phyloP scores from a whole-genome alignment of 2,797 vertebrate species.

The Hippocampus kuda region DNA sequence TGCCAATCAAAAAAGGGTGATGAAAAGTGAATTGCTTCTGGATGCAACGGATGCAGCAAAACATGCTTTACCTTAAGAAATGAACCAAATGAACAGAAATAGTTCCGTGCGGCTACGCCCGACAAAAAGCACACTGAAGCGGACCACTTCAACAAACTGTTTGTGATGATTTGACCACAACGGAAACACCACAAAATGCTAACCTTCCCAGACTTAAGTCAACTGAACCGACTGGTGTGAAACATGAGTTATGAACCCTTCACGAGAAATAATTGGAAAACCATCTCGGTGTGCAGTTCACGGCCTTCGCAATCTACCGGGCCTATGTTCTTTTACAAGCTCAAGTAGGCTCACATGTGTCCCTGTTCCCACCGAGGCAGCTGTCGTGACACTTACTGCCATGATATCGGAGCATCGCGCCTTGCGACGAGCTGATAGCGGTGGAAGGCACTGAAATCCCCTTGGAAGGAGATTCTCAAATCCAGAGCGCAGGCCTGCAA shows the following conservation, averaged over 20 bases:
- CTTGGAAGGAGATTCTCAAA: slow-evolving; percentile 18
- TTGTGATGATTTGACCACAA: neutral
- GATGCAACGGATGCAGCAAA: too few relatives aligned
- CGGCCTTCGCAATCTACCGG: neutral
- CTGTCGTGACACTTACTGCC: slow-evolving; percentile 19
- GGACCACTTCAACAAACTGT: neutral
- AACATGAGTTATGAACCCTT: neutral
- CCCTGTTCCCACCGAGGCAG: slow-evolving; percentile 13
- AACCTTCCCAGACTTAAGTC: neutral
- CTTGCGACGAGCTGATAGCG: slow-evolving; percentile 21
- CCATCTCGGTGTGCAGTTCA: neutral
- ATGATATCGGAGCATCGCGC: slow-evolving; percentile 15
- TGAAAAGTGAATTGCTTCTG: neutral
- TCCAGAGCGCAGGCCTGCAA: slow-evolving; percentile 34
- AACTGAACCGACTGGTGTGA: neutral
- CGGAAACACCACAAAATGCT: neutral
- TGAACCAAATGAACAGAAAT: neutral
- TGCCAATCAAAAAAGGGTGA: neutral
- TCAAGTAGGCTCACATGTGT: slow-evolving; percentile 7
- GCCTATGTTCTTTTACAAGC: neutral
- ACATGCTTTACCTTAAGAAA: too few relatives aligned
- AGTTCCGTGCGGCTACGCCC: neutral
- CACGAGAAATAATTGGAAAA: slow-evolving; percentile 1
- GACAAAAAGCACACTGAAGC: neutral
- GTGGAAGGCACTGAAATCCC: slow-evolving; percentile 7